These are phyloP conservation scores for Quadroppia sp. DNA, from an alignment of 2,888 invertebrate genomes.

Conservation along the genomic window DNA sequence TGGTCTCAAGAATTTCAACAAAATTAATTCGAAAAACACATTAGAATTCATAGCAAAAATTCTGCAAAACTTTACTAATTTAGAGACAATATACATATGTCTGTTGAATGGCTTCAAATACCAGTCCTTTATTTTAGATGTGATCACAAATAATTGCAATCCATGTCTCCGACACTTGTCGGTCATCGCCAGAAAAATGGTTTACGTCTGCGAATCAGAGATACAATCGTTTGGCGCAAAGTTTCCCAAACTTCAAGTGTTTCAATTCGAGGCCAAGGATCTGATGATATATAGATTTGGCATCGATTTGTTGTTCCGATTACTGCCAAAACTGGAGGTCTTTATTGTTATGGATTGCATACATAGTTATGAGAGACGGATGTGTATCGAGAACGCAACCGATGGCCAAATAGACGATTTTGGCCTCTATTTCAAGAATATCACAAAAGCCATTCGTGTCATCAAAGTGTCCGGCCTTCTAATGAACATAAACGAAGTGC, in stretches of 20 bases:
- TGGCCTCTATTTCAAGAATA: background rate
- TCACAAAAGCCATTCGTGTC: background rate
- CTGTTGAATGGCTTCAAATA: background rate
- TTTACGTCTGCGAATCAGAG: background rate
- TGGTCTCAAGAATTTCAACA: background rate
- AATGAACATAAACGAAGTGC: background rate
- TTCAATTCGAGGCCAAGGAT: background rate
- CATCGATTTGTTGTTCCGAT: background rate
- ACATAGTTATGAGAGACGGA: background rate
- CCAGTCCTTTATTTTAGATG: background rate
- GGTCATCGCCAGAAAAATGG: background rate
- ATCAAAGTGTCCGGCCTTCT: background rate
- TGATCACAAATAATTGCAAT: background rate
- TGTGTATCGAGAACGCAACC: background rate
- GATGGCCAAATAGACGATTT: too few species aligned
- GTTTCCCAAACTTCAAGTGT: background rate
- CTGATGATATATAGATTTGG: background rate
- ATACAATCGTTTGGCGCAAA: background rate
- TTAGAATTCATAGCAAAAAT: background rate
- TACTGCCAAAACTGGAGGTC: background rate
- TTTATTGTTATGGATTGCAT: constrained; percentile 15
- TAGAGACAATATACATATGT: background rate
- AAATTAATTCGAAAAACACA: background rate
- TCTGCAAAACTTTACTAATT: background rate
- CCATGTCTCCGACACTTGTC: background rate